These are phyloP conservation scores for Brienomyrus brachyistius DNA, from an alignment of 2,113 vertebrate genomes.

Conservation along the genomic window DNA sequence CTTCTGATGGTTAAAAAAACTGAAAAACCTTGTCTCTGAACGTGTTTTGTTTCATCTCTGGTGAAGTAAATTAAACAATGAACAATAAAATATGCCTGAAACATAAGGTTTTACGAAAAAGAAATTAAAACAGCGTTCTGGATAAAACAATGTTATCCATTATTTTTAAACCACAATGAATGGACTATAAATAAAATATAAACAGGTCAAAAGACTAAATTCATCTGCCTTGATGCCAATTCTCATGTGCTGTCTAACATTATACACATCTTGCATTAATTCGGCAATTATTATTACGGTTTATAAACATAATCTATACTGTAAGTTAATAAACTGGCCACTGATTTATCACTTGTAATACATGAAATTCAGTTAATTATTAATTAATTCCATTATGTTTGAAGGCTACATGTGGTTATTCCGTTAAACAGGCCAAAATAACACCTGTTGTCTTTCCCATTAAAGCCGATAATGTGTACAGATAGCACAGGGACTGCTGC, in stretches of 20 bases:
- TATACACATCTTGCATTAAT: not conserved
- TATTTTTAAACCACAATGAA: not conserved
- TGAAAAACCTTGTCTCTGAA: not conserved
- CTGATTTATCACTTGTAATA: not conserved
- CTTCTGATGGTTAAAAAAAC: conserved; percentile 5
- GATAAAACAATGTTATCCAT: not conserved
- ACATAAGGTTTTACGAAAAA: not conserved
- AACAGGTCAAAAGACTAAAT: not conserved
- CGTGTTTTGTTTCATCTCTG: conserved; percentile 11
- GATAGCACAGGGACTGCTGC: not conserved
- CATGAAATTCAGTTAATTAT: not conserved
- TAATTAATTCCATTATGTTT: not conserved
- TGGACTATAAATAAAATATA: not conserved
- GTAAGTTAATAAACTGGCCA: not conserved
- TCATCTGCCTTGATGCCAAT: not conserved
- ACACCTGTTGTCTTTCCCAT: not conserved
- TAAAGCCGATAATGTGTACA: not conserved
- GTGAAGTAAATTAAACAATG: conserved; percentile 30
- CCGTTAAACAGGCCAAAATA: not conserved
- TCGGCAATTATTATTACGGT: not conserved
- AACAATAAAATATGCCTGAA: not conserved
- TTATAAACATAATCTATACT: not conserved
- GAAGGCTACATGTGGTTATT: not conserved
- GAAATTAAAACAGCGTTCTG: not conserved
- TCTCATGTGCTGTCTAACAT: not conserved